phyloP scores from a whole-genome alignment of 2,113 vertebrate species.

The Tragulus kanchil region DNA sequence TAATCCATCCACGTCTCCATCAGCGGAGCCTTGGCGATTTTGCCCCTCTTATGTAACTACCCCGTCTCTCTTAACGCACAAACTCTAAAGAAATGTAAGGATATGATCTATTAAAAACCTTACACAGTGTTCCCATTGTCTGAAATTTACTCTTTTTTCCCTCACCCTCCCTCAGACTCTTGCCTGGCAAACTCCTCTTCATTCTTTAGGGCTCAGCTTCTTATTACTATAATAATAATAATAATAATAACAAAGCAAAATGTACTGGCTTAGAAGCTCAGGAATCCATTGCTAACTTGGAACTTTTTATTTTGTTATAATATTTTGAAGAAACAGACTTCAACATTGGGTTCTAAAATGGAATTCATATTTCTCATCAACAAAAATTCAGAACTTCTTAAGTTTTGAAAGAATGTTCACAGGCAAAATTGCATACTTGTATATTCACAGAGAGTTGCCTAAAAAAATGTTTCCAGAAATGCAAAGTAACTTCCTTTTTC shows the following conservation, averaged over 20 bases:
- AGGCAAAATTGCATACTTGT: neutral
- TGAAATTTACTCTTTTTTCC: neutral
- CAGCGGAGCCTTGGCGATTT: neutral
- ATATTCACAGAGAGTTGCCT: neutral
- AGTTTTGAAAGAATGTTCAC: conserved; percentile 41
- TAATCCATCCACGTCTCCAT: neutral
- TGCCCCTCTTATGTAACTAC: neutral
- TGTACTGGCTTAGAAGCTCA: neutral
- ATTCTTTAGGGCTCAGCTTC: neutral
- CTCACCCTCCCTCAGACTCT: neutral
- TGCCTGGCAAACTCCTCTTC: neutral
- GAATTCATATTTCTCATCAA: conserved; percentile 4
- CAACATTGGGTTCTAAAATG: conserved; percentile 39
- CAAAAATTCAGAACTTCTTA: conserved; percentile 49
- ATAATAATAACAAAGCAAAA: conserved; percentile 8
- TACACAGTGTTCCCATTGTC: neutral
- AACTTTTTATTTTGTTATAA: conserved; percentile 22
- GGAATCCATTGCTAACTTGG: neutral
- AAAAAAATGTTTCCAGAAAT: conserved; percentile 58
- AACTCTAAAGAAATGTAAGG: neutral
- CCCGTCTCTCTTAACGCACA: neutral
- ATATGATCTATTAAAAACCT: conserved; percentile 20
- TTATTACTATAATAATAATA: neutral
- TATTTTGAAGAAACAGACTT: neutral
- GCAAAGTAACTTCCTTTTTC: neutral